Percentiles rank a stretch among this genome's conserved stretches.
phyloP scores from a whole-genome alignment of 1,140 invertebrate genomes.

The Leptinotarsa texana region DNA sequence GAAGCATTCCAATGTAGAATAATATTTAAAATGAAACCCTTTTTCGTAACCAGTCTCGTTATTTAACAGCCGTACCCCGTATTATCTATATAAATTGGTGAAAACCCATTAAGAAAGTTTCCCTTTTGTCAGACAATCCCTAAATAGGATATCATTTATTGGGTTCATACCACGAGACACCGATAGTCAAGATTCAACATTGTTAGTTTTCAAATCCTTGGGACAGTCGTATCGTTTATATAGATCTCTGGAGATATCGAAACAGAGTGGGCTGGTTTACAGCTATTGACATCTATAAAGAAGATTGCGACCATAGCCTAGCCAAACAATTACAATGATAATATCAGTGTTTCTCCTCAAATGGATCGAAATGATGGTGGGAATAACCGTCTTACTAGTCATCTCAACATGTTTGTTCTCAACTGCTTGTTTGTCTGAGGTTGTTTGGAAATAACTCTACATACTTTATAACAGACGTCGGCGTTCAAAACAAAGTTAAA shows the following conservation, averaged over 20 bases:
- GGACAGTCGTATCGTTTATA: neutral
- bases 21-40: too few species aligned
- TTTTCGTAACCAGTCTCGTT: too few species aligned
- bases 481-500: too few species aligned
- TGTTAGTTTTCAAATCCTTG: neutral
- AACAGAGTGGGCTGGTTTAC: slow-evolving; percentile 51
- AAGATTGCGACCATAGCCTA: slow-evolving; percentile 37
- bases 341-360: slow-evolving; percentile 40
- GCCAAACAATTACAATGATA: slow-evolving; percentile 44
- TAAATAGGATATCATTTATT: too few species aligned
- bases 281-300: slow-evolving; percentile 40
- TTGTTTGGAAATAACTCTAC: too few species aligned
- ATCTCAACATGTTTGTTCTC: slow-evolving; percentile 3
- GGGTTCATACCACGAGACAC: too few species aligned
- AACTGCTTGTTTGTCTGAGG: slow-evolving; percentile 2
- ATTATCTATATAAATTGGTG: too few species aligned
- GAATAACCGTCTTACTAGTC: slow-evolving; percentile 8
- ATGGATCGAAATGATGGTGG: slow-evolving; percentile 26
- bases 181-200: neutral
- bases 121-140: too few species aligned
- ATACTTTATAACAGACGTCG: too few species aligned
- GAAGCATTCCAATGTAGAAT: too few species aligned
- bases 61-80: too few species aligned
- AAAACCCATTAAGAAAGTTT: too few species aligned
- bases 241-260: slow-evolving; percentile 25